A percentile compares a stretch with the other conserved stretches of the same genome.
phyloP scores from a whole-genome alignment of 2,888 invertebrate species.

The Lasioglossum malachurum region DNA sequence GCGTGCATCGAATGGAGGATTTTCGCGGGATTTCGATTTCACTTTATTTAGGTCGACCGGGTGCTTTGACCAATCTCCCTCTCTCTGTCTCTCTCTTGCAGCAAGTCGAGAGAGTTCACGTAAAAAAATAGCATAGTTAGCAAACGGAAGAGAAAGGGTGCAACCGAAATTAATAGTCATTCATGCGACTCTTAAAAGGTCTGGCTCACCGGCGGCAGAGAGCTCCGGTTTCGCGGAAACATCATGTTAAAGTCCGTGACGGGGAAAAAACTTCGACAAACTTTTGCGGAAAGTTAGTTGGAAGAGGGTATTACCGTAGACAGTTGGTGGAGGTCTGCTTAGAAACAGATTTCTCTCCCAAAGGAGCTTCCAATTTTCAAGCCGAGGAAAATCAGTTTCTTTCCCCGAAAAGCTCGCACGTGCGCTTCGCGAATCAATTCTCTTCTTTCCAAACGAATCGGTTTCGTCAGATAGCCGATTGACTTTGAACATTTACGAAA shows the following conservation, averaged over 20 bases:
- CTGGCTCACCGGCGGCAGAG: neutral
- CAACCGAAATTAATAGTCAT: slow-evolving; percentile 57
- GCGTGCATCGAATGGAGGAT: slow-evolving; percentile 15
- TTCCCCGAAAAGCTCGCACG: neutral
- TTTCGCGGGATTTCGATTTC: slow-evolving; percentile 33
- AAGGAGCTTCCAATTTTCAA: slow-evolving; percentile 57
- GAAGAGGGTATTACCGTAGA: slow-evolving; percentile 55
- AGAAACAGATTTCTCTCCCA: slow-evolving; percentile 45
- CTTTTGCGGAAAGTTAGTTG: slow-evolving; percentile 57
- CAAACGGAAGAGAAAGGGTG: slow-evolving; percentile 24
- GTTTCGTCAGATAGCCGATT: neutral
- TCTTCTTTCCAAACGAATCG: neutral
- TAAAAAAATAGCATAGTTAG: neutral
- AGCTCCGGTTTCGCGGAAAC: neutral
- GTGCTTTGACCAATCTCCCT: slow-evolving; percentile 31
- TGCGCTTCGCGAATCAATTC: slow-evolving; percentile 8
- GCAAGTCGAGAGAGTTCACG: neutral
- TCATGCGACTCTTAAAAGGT: slow-evolving; percentile 27
- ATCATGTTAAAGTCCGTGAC: slow-evolving; percentile 35
- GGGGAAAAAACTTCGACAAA: slow-evolving; percentile 48
- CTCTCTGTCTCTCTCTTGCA: neutral
- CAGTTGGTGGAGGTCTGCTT: slow-evolving; percentile 48
- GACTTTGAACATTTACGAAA: neutral
- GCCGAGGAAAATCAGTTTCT: slow-evolving; percentile 52
- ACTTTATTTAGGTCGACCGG: slow-evolving; percentile 36